Conservation (phyloP, 2,888 invertebrate species). For the Dioctria rufipes region DNA sequence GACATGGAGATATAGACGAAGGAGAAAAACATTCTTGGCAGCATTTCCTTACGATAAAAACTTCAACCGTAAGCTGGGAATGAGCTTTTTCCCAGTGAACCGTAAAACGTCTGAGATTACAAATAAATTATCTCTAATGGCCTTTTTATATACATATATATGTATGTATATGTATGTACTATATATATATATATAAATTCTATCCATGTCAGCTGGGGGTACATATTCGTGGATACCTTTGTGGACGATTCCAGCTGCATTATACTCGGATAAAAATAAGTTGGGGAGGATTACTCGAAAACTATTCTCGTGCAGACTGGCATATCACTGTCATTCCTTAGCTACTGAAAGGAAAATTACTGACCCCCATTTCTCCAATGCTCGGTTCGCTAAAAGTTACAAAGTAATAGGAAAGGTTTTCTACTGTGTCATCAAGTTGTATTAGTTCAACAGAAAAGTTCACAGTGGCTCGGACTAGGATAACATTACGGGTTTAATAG, state of each 20-base stretch:
- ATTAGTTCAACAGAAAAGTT: conserved; percentile 1
- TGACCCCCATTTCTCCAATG: background rate
- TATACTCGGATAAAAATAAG: conserved; percentile 16
- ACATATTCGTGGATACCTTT: background rate
- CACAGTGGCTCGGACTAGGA: background rate
- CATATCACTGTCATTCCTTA: background rate
- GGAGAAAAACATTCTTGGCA: too few relatives aligned
- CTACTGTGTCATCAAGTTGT: conserved; percentile 14
- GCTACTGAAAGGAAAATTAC: conserved; percentile 9
- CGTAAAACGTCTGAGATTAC: conserved; percentile 68
- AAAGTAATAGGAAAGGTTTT: background rate
- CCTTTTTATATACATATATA: background rate
- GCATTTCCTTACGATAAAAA: background rate
- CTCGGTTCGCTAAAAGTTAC: background rate
- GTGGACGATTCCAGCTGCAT: background rate
- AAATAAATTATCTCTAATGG: conserved; percentile 71
- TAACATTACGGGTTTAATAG: too few relatives aligned
- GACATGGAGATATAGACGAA: background rate
- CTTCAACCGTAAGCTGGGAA: background rate
- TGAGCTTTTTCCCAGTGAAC: conserved; percentile 48
- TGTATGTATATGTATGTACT: background rate
- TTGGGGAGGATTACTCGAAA: conserved; percentile 6
- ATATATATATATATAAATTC: background rate
- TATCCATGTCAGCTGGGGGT: conserved; percentile 7
- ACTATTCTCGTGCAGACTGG: background rate